These are phyloP conservation scores for Samia ricini DNA, from an alignment of 1,140 invertebrate species.

Conservation along the genomic window DNA sequence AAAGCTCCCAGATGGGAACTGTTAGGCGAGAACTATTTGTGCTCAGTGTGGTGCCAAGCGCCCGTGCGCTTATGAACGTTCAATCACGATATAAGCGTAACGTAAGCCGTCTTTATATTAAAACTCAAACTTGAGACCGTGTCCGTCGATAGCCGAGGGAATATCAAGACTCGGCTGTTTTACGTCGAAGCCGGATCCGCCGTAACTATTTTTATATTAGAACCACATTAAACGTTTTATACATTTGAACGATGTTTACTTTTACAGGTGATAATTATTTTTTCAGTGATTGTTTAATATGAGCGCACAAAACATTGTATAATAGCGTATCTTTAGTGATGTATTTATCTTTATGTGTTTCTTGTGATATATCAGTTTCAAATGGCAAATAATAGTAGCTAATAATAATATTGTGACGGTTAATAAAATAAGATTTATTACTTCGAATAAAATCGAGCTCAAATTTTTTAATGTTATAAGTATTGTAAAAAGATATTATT, in stretches of 20 bases:
- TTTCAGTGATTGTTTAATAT: conserved; percentile 60
- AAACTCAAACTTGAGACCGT: conserved; percentile 54
- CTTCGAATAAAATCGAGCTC: conserved; percentile 73
- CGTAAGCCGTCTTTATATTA: conserved; percentile 71
- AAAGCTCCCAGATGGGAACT: conserved; percentile 64
- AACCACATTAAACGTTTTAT: conserved; percentile 50
- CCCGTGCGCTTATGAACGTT: conserved; percentile 55
- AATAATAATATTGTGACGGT: conserved; percentile 26
- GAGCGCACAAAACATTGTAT: conserved; percentile 72
- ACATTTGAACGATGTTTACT: conserved; percentile 46
- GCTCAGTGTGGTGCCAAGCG: conserved; percentile 71
- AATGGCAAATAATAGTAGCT: conserved; percentile 17
- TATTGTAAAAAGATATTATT: conserved; percentile 58
- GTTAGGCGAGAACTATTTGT: conserved; percentile 63
- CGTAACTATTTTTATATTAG: conserved; percentile 71
- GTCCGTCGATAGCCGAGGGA: conserved; percentile 59
- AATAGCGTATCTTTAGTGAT: conserved; percentile 47
- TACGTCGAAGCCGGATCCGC: conserved; percentile 54
- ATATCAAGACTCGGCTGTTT: conserved; percentile 52
- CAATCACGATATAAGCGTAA: conserved; percentile 45
- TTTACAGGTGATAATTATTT: conserved; percentile 46
- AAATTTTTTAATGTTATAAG: conserved; percentile 68
- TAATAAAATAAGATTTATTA: conserved; percentile 51
- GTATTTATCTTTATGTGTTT: conserved; percentile 45
- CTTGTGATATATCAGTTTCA: conserved; percentile 33